Evolutionary conservation across 1,140 invertebrate genomes (phyloP).

Genomic region (Trialeurodes vaporariorum): DNA sequence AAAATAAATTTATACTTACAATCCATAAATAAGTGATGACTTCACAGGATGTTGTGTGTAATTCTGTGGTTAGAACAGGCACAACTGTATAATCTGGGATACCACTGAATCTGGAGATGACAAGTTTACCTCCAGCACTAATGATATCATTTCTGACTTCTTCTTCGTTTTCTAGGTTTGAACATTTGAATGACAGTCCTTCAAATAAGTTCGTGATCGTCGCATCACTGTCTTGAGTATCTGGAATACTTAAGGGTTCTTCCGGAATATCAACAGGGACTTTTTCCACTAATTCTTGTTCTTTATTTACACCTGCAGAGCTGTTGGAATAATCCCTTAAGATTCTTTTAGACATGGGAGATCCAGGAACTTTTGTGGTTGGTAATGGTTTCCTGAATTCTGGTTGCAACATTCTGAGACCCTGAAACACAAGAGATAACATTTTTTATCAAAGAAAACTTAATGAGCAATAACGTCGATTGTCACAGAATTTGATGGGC

Average conservation of each 20-base stretch:
- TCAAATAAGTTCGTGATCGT: neutral
- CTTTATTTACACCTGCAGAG: neutral
- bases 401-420: neutral
- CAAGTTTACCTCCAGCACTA: constrained; percentile 34
- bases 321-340: neutral
- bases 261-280: no score
- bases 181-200: neutral
- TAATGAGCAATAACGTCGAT: no score
- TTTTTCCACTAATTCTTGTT: neutral
- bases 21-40: constrained; percentile 45
- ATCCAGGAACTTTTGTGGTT: neutral
- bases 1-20: no score
- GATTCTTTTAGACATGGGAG: neutral
- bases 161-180: neutral
- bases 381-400: neutral
- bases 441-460: no score
- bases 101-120: constrained; percentile 34
- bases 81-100: constrained; percentile 44
- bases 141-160: neutral
- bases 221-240: neutral
- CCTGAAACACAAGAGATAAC: neutral
- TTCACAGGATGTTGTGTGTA: constrained; percentile 37
- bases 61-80: constrained; percentile 30
- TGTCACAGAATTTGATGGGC: no score
- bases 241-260: neutral